A percentile compares a stretch with the other conserved stretches of the same genome.
Evolutionary conservation across 2,113 vertebrate genomes (phyloP).

Genomic region (Hippocampus comes): DNA sequence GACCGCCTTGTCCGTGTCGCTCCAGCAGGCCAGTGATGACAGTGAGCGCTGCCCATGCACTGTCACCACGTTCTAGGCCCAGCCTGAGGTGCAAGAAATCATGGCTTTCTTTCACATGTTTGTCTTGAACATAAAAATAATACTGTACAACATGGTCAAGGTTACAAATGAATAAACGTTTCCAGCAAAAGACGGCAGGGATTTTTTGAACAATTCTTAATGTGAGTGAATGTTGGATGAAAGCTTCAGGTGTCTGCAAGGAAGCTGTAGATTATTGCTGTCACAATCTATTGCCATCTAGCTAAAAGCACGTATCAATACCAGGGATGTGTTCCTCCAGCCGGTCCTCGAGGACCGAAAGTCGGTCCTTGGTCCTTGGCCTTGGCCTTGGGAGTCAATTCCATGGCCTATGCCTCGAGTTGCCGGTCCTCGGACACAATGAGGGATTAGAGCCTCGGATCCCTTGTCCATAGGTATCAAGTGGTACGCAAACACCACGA

Average conservation of each 20-base stretch:
- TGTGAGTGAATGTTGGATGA: neutral
- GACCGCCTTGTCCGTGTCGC: conserved; percentile 84
- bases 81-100: conserved; percentile 66
- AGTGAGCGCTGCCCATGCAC: conserved; percentile 75
- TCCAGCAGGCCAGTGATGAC: conserved; percentile 82
- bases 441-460: no score
- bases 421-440: no score
- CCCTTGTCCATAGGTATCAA: no score
- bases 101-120: neutral
- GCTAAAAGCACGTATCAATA: neutral
- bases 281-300: no score
- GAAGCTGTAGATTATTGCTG: no score
- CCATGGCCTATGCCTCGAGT: no score
- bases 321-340: no score
- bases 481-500: no score
- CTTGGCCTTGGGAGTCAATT: no score
- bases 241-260: neutral
- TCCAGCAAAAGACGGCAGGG: neutral
- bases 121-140: neutral
- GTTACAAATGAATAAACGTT: neutral
- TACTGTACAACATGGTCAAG: neutral
- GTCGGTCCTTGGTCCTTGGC: no score
- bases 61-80: conserved; percentile 82
- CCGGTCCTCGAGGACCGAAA: no score
- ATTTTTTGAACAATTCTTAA: neutral